A percentile compares a stretch with the other conserved stretches of the same genome.
Evolutionary conservation across 2,888 invertebrate genomes (phyloP).

Genomic region (Tetropium fuscum): DNA sequence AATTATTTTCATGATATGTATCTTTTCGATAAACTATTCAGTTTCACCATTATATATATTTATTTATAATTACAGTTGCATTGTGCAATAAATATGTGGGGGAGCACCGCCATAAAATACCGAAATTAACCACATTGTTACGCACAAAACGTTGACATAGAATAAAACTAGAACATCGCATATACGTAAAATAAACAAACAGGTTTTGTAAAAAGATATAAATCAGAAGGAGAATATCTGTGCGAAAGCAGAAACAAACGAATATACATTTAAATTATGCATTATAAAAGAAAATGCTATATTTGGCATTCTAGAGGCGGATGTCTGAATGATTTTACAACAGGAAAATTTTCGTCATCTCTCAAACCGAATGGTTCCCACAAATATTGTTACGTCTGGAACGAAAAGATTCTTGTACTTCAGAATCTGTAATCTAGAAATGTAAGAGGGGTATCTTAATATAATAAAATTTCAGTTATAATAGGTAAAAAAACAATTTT

Average conservation of each 20-base stretch:
- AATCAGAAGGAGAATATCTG: conserved; percentile 19
- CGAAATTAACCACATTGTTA: no score
- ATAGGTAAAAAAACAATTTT: no score
- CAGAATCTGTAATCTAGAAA: not conserved
- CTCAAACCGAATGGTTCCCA: no score
- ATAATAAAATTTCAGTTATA: not conserved
- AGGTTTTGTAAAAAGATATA: conserved; percentile 19
- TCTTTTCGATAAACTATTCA: no score
- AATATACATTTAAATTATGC: conserved; percentile 28
- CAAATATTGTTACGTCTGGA: no score
- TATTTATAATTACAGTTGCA: no score
- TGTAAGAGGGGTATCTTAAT: not conserved
- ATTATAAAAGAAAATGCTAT: conserved; percentile 17
- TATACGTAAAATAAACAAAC: conserved; percentile 14
- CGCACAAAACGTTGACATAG: not conserved
- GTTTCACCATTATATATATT: no score
- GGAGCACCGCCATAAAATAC: no score
- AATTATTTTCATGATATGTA: no score
- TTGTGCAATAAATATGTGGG: no score
- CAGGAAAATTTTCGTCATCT: not conserved
- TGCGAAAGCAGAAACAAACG: conserved; percentile 20
- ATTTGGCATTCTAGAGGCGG: not conserved
- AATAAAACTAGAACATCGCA: not conserved
- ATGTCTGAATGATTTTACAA: conserved; percentile 1
- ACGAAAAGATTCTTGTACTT: no score